These are phyloP conservation scores for Propithecus deckenii DNA, from an alignment of 2,797 vertebrate genomes.

Conservation along the genomic window DNA sequence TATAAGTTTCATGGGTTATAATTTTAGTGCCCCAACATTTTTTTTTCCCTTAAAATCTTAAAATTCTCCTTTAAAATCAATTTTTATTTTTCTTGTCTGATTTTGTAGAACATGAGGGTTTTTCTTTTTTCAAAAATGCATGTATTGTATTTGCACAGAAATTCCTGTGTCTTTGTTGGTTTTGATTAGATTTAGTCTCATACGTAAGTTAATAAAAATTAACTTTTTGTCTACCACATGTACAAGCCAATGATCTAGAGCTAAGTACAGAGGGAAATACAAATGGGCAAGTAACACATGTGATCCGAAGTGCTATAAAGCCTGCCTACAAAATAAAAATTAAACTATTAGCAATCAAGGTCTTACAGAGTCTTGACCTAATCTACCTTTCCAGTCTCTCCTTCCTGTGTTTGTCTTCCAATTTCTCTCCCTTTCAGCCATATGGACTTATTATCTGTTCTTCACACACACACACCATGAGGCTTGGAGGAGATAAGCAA, in stretches of 20 bases:
- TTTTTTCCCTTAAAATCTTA: not conserved
- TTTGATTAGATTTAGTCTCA: not conserved
- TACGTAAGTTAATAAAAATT: not conserved
- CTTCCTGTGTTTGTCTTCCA: not conserved
- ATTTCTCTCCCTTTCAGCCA: not conserved
- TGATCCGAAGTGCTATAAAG: constrained; percentile 5
- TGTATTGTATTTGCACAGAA: not conserved
- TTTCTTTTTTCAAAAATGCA: not conserved
- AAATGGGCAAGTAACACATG: not conserved
- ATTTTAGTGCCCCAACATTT: not conserved
- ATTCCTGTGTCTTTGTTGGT: not conserved
- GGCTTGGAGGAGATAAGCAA: not conserved
- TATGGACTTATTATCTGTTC: not conserved
- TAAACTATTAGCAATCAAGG: not conserved
- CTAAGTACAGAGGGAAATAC: not conserved
- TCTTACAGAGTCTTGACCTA: not conserved
- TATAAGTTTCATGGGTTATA: constrained; percentile 7
- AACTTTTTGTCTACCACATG: not conserved
- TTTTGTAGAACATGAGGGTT: not conserved
- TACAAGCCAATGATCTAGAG: not conserved
- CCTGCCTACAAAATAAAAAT: not conserved
- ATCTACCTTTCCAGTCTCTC: not conserved
- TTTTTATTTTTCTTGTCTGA: not conserved
- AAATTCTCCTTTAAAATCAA: not conserved
- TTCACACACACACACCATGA: not conserved